phyloP scores from a whole-genome alignment of 2,113 vertebrate species.

The Syngnathus typhle region DNA sequence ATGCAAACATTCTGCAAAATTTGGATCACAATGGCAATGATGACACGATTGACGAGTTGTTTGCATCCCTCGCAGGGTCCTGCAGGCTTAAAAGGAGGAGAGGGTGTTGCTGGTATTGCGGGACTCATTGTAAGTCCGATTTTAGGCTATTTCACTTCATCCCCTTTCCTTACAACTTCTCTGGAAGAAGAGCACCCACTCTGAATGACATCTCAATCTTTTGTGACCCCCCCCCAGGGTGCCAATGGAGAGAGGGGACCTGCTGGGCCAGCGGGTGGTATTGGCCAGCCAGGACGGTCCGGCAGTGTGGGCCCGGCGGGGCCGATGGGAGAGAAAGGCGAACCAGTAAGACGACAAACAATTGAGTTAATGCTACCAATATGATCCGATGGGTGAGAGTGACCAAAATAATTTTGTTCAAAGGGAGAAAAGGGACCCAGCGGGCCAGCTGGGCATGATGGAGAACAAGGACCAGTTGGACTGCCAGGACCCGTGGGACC shows the following conservation, averaged over 20 bases:
- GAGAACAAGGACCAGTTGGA: conserved; percentile 74
- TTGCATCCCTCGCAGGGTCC: conserved; percentile 69
- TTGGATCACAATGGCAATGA: background rate
- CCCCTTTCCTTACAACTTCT: background rate
- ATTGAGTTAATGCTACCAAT: conserved; percentile 17
- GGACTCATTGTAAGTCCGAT: conserved; percentile 75
- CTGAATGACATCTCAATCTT: conserved; percentile 13
- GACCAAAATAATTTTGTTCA: conserved; percentile 25
- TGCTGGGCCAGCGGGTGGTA: conserved; percentile 77
- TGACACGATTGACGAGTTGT: background rate
- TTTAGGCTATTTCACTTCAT: conserved; percentile 17
- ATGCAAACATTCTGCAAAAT: conserved; percentile 22
- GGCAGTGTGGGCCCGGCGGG: conserved; percentile 77
- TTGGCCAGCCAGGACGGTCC: conserved; percentile 80
- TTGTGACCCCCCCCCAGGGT: conserved; percentile 66
- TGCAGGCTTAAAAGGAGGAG: conserved; percentile 82
- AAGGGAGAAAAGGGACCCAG: conserved; percentile 83
- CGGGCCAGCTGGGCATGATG: conserved; percentile 79
- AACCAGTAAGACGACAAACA: conserved; percentile 75
- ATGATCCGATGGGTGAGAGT: conserved; percentile 16
- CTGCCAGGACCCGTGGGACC: conserved; percentile 74
- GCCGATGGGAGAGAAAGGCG: conserved; percentile 84
- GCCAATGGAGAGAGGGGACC: conserved; percentile 82
- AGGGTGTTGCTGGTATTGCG: conserved; percentile 75
- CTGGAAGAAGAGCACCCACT: conserved; percentile 2